Percentiles rank a stretch among this genome's conserved stretches.
phyloP scores from a whole-genome alignment of 2,888 invertebrate species.

The Lasioglossum villosulum region DNA sequence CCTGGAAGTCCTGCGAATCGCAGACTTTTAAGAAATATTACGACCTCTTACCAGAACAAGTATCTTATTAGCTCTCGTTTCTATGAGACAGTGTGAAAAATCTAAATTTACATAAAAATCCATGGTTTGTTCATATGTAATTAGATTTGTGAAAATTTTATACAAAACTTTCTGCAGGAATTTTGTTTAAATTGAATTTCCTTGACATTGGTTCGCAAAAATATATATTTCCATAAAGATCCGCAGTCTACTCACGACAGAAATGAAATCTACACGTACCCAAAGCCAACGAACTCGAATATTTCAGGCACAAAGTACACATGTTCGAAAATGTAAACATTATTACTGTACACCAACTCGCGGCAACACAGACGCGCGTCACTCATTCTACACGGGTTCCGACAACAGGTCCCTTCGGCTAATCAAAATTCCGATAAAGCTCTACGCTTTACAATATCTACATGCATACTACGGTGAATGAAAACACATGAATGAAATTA shows the following conservation, averaged over 20 bases:
- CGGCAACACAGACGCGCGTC: not conserved
- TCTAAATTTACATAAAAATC: not conserved
- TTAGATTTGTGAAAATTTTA: not conserved
- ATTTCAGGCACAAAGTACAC: not conserved
- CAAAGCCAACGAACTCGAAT: not conserved
- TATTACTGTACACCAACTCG: not conserved
- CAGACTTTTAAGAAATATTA: not conserved
- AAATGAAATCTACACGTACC: not conserved
- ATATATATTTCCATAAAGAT: not conserved
- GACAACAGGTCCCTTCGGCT: not conserved
- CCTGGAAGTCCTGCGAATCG: not conserved
- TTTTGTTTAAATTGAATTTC: not conserved
- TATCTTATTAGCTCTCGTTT: no score
- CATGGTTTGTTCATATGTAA: not conserved
- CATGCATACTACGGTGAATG: no score
- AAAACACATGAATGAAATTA: not conserved
- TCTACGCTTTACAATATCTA: not conserved
- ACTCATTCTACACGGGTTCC: not conserved
- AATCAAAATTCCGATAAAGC: slow-evolving; percentile 35
- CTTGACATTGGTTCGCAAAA: not conserved
- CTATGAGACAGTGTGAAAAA: not conserved
- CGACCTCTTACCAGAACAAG: not conserved
- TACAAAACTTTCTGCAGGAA: not conserved
- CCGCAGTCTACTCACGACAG: not conserved
- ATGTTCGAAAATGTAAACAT: not conserved